Evolutionary conservation across 2,888 invertebrate genomes (phyloP), one percentile per base, ranked within the genome.

Genomic region (Gerosis bhagava): DNA sequence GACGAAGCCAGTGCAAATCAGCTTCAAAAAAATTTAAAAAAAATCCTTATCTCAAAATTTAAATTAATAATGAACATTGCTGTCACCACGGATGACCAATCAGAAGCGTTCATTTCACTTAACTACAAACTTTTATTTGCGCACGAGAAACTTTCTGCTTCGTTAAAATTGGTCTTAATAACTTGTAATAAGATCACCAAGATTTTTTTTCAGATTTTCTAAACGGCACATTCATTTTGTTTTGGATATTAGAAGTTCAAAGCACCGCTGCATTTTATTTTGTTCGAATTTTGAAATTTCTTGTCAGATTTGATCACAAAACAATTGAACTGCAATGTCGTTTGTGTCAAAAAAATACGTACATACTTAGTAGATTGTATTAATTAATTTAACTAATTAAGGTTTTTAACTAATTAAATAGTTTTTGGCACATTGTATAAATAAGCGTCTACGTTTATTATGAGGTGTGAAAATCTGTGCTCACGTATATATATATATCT

Each of bases 251-350:
- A 51, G 53, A 46, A 32, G 53, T 32, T 54, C 49, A 50, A 29
- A 43, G 53, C 54, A 50, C 44, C 44, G 47, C 40, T 39, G 24
- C 28, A 15, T 19, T 46, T 46, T 39, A 39, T 54, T 53, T 57
- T 49, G 45, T 54, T 51, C 32, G 28, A 51, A 49, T 53, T 57
- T 53, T 40, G 49, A 41, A 53, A 49, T 46, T 46, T 31, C 46
- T 37, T 43, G 49, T 47, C 47, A 42, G 50, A 49, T 32, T 39
- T 46, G 54, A 54, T 54, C 51, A 47, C 47, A 54, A 53, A 51
- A 51, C 56, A 56, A 49, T 49, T 56, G 56, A 52, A 54, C 51
- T 56, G 56, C 50, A 56, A 54, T 53, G 53, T 50, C 39, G 41
- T 28, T 31, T 36, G 42, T 12, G 8, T 32, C 42, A 39, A 50